Evolutionary conservation across 2,797 vertebrate genomes (phyloP), one percentile per base, ranked within the genome.

Genomic region (Remorina albescens): DNA sequence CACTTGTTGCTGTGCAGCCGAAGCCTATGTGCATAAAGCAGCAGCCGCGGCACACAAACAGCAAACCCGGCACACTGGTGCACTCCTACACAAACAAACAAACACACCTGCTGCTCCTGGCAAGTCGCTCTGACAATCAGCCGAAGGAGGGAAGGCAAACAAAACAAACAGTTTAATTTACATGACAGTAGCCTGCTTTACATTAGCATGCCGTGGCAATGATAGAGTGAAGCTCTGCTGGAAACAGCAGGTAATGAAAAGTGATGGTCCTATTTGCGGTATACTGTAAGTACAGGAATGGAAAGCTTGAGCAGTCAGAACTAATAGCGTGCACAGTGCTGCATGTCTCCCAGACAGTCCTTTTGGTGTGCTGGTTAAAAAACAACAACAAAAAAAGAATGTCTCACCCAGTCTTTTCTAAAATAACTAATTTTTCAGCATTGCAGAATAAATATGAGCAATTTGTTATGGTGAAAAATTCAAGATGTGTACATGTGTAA

Each of bases 91-190:
- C 91, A 91, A 86, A 90, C 89, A 93, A 88, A 92, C 91, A 91
- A 89, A 92, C 90, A 91, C 91, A 94, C 91, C 90, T 93, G 89
- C 90, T 93, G 86, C 88, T 91, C 86, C 84, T 82, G 86, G 88
- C 88, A 87, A 90, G 89, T 80, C 72, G 81, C 86, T 88, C 77
- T 88, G 90, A 90, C 90, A 91, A 91, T 91, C 91, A 90, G 86
- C 86, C 81, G 71, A 82, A 89, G 85, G 84, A 89, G 89, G 88
- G 79, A 74, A 90, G 85, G 85, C 86, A 87, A 89, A 92, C 82
- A 92, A 92, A 91, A 90, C 88, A 91, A 92, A 87, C 87, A 87
- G 86, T 92, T 93, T 92, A 85, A 93, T 93, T 93, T 93, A 92
- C 92, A 92, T 92, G 91, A 90, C 90, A 91, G 90, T 86, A 82